Conservation (phyloP, 2,888 invertebrate species). For the Drosophila multiciliata region DNA sequence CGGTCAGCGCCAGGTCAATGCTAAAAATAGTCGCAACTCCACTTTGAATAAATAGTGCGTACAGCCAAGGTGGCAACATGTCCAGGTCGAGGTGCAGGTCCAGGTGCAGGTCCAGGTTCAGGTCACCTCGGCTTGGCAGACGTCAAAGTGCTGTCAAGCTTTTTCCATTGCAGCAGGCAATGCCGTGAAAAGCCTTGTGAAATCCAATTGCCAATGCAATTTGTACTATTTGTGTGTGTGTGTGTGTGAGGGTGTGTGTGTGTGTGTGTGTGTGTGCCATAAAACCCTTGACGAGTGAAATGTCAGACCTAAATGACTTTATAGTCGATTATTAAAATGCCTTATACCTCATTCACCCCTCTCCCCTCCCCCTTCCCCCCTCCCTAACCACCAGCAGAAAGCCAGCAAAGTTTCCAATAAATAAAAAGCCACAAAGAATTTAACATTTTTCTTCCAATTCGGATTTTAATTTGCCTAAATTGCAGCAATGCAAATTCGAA, state of each 20-base stretch:
- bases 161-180: constrained; percentile 31
- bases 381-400: background rate
- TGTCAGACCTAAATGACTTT: constrained; percentile 42
- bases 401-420: constrained; percentile 35
- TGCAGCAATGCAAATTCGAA: background rate
- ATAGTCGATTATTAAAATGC: constrained; percentile 58
- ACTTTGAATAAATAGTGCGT: constrained; percentile 16
- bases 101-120: background rate
- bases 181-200: constrained; percentile 27
- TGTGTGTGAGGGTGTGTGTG: background rate
- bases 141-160: constrained; percentile 43
- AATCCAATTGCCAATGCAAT: constrained; percentile 42
- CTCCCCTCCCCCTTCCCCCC: too few species aligned
- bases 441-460: background rate
- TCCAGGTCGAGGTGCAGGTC: background rate
- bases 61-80: background rate
- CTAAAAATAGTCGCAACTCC: constrained; percentile 34
- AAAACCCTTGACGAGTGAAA: constrained; percentile 41
- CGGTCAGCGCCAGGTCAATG: constrained; percentile 35
- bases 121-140: constrained; percentile 14
- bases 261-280: constrained; percentile 18
- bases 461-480: background rate
- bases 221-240: background rate
- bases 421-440: constrained; percentile 27
- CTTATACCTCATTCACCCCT: background rate